Percentiles rank a stretch among this genome's conserved stretches.
phyloP scores from a whole-genome alignment of 1,140 invertebrate genomes.

The Conopomorpha cramerella region DNA sequence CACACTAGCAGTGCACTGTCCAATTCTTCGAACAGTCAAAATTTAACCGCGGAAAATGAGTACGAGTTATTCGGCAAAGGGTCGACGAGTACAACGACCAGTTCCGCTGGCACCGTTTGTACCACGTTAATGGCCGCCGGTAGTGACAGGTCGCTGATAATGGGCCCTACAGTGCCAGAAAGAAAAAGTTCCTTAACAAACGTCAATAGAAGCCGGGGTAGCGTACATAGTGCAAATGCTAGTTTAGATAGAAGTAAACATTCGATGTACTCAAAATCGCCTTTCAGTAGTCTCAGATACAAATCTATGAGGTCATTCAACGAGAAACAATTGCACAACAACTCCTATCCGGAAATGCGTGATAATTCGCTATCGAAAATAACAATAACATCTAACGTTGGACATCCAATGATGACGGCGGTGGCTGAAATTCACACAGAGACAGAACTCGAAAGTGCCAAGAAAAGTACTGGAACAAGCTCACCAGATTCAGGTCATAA shows the following conservation, averaged over 20 bases:
- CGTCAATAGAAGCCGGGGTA: conserved; percentile 48
- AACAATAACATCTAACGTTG: conserved; percentile 45
- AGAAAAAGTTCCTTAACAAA: conserved; percentile 71
- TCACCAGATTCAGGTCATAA: conserved; percentile 81
- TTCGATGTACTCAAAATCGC: conserved; percentile 40
- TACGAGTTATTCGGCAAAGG: conserved; percentile 88
- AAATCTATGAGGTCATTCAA: conserved; percentile 59
- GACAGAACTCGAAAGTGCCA: conserved; percentile 54
- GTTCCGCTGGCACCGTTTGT: conserved; percentile 86
- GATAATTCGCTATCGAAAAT: conserved; percentile 22
- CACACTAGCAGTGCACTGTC: conserved; percentile 67
- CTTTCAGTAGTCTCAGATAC: conserved; percentile 60
- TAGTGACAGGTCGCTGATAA: conserved; percentile 62
- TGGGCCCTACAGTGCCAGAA: conserved; percentile 74
- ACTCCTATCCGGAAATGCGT: conserved; percentile 29
- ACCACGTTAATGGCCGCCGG: conserved; percentile 72
- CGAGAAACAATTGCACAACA: conserved; percentile 58
- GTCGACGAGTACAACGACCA: conserved; percentile 86
- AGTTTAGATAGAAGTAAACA: conserved; percentile 62
- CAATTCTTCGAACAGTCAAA: conserved; percentile 64
- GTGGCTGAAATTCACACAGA: conserved; percentile 66
- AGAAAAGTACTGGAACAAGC: conserved; percentile 64
- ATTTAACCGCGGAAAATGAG: conserved; percentile 77
- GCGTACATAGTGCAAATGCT: conserved; percentile 54
- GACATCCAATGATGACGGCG: conserved; percentile 46